Base-by-base conservation (phyloP, 1,140 invertebrate genomes). In the Drosophila repleta region DNA sequence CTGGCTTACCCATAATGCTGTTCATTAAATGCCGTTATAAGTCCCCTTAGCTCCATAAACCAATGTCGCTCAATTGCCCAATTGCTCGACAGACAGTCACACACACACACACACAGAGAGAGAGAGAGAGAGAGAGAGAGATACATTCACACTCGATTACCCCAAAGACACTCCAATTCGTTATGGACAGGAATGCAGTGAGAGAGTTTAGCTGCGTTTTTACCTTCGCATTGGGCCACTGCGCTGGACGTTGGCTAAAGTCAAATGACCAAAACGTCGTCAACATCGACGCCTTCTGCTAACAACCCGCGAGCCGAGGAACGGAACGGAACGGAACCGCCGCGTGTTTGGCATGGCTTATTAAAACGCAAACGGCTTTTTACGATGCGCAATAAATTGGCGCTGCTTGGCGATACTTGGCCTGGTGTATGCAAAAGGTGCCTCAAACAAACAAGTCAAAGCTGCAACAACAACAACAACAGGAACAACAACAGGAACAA, bases 341-440 rank as follows among this genome's bases (percentile, higher is more conserved):
- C 69, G 76, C 76, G 69, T 82, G 76, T 82, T 82, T 79, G 74
- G 73, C 79, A 90, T 85, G 82, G 87, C 87, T 90, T 90, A 90
- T 90, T 90, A 90, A 85, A 90, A 90, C 87, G 63, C 82, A 90
- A 82, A 82, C 79, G 81, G 78, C 85, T 90, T 90, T 90, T 88
- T 88, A 88, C 83, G 83, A 88, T 83, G 73, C 39, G 74, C 83
- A 76, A 85, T 85, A 85, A 85, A 85, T 85, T 85, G 82, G 71
- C 64, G 71, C 53, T 79, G 63, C 49, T 49, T 65, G 39, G 39
- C n/a, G 39, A 43, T 43, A 15, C 39, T 76, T 45, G 56, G 55
- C 49, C 57, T n/a, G n/a, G 65, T 15, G 66, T 79, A 88, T 88
- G 79, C 83, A 88, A 71, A 71, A 76, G 72, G 57, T 74, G 63